Conservation (phyloP, 2,113 vertebrate genomes). For the Oncorhynchus tshawytscha region DNA sequence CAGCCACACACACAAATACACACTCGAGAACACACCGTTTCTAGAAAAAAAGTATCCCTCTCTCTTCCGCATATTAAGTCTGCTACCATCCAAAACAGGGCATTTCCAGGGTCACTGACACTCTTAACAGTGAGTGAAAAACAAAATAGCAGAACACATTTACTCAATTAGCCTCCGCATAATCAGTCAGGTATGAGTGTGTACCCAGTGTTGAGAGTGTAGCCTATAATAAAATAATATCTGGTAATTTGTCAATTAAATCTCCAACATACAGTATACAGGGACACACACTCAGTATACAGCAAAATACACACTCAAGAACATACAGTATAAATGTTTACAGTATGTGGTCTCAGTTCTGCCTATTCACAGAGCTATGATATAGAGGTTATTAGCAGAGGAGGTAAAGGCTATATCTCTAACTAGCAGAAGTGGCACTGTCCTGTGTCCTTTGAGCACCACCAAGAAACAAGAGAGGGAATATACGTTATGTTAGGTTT, state of each 20-base stretch:
- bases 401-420: background rate
- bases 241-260: background rate
- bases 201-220: background rate
- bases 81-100: background rate
- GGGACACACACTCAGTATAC: background rate
- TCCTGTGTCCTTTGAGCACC: slow-evolving; percentile 34
- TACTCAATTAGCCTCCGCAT: background rate
- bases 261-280: background rate
- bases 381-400: background rate
- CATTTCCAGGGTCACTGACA: background rate
- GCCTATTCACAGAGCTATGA: background rate
- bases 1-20: too few relatives aligned
- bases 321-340: background rate
- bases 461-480: slow-evolving; percentile 32
- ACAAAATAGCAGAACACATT: background rate
- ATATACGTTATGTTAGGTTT: slow-evolving; percentile 17
- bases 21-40: background rate
- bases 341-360: background rate
- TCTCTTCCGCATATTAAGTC: background rate
- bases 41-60: background rate
- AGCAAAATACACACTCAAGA: background rate
- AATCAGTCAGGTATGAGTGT: background rate
- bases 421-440: background rate
- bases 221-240: background rate
- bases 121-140: background rate